Conservation (phyloP, 1,140 invertebrate genomes). For the Drosophila funebris region DNA sequence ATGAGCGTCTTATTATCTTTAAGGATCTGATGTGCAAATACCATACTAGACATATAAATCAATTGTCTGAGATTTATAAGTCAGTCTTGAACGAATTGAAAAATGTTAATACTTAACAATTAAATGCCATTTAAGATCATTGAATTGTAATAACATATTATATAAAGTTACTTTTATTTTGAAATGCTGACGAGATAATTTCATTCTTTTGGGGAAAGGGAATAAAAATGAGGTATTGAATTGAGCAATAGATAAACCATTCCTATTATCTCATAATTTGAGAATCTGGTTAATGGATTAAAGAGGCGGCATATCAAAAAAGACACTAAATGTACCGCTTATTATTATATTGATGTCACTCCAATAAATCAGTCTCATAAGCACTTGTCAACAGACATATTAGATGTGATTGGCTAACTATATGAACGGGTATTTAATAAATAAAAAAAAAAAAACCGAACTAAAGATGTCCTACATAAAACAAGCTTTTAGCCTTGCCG, state of each 20-base stretch:
- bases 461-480: slow-evolving; percentile 67
- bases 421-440: background rate
- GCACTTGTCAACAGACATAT: slow-evolving; percentile 35
- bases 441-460: slow-evolving; percentile 44
- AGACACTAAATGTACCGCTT: slow-evolving; percentile 24
- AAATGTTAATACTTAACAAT: background rate
- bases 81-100: background rate
- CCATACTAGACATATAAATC: background rate
- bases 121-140: slow-evolving; percentile 30
- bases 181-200: background rate
- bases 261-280: slow-evolving; percentile 2
- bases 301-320: slow-evolving; percentile 47
- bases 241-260: too few relatives aligned
- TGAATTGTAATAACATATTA: slow-evolving; percentile 21
- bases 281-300: background rate
- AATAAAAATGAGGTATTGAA: too few relatives aligned
- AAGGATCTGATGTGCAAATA: background rate
- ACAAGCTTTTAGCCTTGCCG: slow-evolving; percentile 69
- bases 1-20: background rate
- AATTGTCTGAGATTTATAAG: background rate
- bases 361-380: slow-evolving; percentile 65
- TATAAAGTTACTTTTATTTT: slow-evolving; percentile 14
- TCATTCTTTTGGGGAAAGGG: background rate
- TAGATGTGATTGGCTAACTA: background rate
- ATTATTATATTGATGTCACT: slow-evolving; percentile 50